phyloP scores from a whole-genome alignment of 2,797 vertebrate genomes.

The Podarcis lilfordi region DNA sequence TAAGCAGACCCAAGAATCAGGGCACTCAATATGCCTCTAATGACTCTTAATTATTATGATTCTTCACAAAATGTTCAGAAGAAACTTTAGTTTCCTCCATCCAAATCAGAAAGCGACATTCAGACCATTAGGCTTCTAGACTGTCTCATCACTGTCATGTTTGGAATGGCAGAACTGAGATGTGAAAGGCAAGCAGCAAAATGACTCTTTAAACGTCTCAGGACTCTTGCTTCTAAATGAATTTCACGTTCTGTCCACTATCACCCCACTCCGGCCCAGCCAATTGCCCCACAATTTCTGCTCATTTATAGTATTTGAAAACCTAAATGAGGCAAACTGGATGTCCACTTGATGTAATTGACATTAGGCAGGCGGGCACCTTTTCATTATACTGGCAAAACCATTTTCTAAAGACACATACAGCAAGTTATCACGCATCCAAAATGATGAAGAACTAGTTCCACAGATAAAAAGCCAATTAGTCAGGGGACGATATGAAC shows the following conservation, averaged over 20 bases:
- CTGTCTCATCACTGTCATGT: slow-evolving; percentile 57
- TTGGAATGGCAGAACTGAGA: slow-evolving; percentile 59
- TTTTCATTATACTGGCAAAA: not conserved
- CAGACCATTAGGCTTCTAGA: slow-evolving; percentile 68
- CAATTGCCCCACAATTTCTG: slow-evolving; percentile 22
- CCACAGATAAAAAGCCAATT: not conserved
- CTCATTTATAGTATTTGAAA: not conserved
- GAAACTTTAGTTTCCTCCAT: slow-evolving; percentile 65
- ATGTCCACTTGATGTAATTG: not conserved
- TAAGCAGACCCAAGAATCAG: slow-evolving; percentile 64
- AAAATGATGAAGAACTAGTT: not conserved
- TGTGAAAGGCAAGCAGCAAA: slow-evolving; percentile 60
- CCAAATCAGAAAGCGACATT: slow-evolving; percentile 59
- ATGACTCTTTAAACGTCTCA: slow-evolving; percentile 60
- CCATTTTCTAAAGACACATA: not conserved
- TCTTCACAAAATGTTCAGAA: slow-evolving; percentile 72
- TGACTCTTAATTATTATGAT: slow-evolving; percentile 74
- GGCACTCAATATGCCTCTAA: slow-evolving; percentile 73
- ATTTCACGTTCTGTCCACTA: slow-evolving; percentile 45
- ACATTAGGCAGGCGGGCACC: too few relatives aligned
- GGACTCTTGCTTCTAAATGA: not conserved
- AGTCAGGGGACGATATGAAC: not conserved
- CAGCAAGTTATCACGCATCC: not conserved
- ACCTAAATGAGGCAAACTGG: not conserved
- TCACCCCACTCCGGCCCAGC: not conserved